Evolutionary conservation across 2,888 invertebrate genomes (phyloP).

Genomic region (Oscheius sp.): DNA sequence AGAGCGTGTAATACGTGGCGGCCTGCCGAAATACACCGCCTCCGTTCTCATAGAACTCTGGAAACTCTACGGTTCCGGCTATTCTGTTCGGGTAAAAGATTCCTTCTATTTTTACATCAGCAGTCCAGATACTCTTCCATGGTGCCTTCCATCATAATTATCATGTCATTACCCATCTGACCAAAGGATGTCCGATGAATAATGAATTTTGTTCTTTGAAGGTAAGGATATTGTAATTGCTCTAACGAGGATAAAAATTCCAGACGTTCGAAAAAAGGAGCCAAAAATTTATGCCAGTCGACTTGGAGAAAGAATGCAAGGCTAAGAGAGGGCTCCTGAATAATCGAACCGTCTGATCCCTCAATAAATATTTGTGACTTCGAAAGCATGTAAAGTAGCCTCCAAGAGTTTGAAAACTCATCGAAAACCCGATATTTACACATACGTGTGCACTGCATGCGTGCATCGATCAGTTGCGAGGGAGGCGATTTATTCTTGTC

Average conservation of each 20-base stretch:
- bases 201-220: constrained; percentile 55
- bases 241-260: background rate
- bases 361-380: too few relatives aligned
- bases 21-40: constrained; percentile 66
- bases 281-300: constrained; percentile 39
- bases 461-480: too few relatives aligned
- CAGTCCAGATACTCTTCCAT: constrained; percentile 55
- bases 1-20: constrained; percentile 60
- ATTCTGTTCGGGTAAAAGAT: constrained; percentile 56
- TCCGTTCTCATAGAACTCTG: constrained; percentile 64
- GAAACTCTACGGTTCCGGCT: constrained; percentile 53
- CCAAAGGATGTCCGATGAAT: constrained; percentile 56
- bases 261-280: constrained; percentile 42
- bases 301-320: constrained; percentile 36
- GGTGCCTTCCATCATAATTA: constrained; percentile 64
- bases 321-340: background rate
- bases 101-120: background rate
- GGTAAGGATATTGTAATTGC: constrained; percentile 18
- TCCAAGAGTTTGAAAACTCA: too few relatives aligned
- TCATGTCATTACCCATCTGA: constrained; percentile 58
- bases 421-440: too few relatives aligned
- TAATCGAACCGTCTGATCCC: constrained; percentile 25
- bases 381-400: too few relatives aligned
- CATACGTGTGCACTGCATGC: too few relatives aligned
- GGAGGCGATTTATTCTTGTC: too few relatives aligned